Evolutionary conservation across 2,113 vertebrate species (phyloP).

Genomic region (Actenoides hombroni): DNA sequence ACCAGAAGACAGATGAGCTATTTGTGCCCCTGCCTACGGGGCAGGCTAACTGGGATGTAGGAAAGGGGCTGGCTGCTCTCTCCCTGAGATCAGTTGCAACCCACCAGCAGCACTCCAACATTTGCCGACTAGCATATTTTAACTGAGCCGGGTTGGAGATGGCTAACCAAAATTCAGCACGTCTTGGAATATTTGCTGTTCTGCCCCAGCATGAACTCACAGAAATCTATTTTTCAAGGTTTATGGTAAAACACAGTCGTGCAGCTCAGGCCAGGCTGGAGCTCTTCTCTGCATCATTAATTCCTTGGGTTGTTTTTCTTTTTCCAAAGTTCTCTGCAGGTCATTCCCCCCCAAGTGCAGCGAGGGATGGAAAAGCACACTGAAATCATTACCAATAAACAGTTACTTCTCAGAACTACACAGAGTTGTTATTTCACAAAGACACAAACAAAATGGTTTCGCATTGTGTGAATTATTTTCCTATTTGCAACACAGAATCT

Average conservation of each 20-base stretch:
- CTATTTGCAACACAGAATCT: conserved; percentile 79
- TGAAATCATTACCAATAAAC: conserved; percentile 21
- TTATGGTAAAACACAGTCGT: background rate
- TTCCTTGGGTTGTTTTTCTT: conserved; percentile 1
- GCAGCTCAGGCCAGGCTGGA: background rate
- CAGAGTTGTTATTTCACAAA: background rate
- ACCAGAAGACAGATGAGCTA: background rate
- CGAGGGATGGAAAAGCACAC: background rate
- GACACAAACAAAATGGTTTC: conserved; percentile 43
- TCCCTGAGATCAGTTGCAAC: rapidly evolving
- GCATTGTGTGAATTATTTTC: conserved; percentile 74
- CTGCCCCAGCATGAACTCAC: background rate
- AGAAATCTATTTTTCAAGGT: background rate
- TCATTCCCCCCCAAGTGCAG: background rate
- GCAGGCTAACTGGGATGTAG: background rate
- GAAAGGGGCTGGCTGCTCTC: background rate
- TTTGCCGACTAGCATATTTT: background rate
- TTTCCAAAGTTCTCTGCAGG: background rate
- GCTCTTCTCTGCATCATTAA: background rate
- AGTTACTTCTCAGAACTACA: background rate
- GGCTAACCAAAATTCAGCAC: background rate
- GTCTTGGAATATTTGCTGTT: background rate
- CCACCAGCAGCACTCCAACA: background rate
- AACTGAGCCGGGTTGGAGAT: rapidly evolving
- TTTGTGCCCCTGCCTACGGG: background rate